Base-by-base conservation (phyloP, 2,113 vertebrate species). In the Perccottus glenii region DNA sequence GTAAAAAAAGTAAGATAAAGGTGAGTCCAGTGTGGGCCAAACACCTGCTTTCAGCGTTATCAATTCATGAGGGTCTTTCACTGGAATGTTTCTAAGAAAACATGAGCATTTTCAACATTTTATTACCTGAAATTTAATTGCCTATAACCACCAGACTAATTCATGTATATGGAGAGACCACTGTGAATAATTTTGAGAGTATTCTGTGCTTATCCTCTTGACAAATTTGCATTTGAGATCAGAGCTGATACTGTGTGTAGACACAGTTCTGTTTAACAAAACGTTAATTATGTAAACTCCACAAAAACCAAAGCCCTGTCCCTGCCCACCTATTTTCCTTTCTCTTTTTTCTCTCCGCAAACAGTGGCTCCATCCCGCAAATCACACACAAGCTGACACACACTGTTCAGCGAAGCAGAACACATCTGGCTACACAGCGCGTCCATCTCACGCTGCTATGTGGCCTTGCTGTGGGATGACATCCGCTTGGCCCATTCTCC, bases 151-250 rank as follows among this genome's bases (percentile, higher is more conserved):
- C 47, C 47, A 35, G 35, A 47, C 53, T 60, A 77, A 69, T 80
- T 27, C 66, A 76, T 32, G 66, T 55, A 64, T 52, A 52, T 38
- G 46, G 27, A 64, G 16, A 64, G 70, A 46, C 55, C 40, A 44
- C 50, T 70, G 68, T 52, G 36, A 69, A 40, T 48, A 46, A 61
- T 81, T 80, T 75, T 65, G 69, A 65, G 45, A 71, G 36, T 74
- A 80, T 81, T 82, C 59, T 60, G 52, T 12, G 19, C 64, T 79
- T 46, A 73, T 81, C 79, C 80, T 48, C 75, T 33, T 35, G 67
- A 79, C 73, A 86, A 80, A 86, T 86, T 87, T 90, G 76, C 67
- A 81, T 68, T 82, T 72, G 73, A 72, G 82, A 86, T 89, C 79
- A 84, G 79, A 80, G 66, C 67, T 51, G 82, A 86, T 86, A 81